A percentile compares a stretch with the other conserved stretches of the same genome.
These are phyloP conservation scores for Meteorus colon DNA, from an alignment of 2,888 invertebrate species.

Conservation along the genomic window DNA sequence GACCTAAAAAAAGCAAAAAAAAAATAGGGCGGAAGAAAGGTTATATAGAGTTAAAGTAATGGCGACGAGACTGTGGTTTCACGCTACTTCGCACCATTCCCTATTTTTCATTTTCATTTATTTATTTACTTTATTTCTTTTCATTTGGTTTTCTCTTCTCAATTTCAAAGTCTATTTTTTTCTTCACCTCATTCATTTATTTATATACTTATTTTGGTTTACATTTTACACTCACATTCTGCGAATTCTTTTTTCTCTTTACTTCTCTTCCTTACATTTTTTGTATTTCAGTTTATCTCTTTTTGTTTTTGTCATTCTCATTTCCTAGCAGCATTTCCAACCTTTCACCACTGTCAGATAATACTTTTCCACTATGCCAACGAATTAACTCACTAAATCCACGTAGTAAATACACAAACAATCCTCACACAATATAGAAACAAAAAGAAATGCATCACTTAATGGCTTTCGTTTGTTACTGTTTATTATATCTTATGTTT, in stretches of 20 bases:
- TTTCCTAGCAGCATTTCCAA: background rate
- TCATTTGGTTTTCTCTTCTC: background rate
- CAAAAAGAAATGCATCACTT: background rate
- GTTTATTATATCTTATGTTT: background rate
- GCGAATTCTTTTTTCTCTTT: too few relatives aligned
- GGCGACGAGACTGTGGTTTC: conserved; percentile 15
- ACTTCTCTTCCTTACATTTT: too few relatives aligned
- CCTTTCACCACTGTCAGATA: background rate
- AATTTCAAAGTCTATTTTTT: background rate
- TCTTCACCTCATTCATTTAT: background rate
- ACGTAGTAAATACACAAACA: background rate
- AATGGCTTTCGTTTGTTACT: background rate
- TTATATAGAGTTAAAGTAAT: conserved; percentile 18
- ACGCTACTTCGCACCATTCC: conserved; percentile 13
- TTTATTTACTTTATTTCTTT: conserved; percentile 20
- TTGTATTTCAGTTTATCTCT: too few relatives aligned
- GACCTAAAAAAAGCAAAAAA: background rate
- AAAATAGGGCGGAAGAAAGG: background rate
- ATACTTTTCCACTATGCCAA: background rate
- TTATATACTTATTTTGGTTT: background rate
- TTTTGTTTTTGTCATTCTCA: too few relatives aligned
- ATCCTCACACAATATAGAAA: background rate
- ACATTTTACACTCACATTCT: background rate
- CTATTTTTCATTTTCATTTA: background rate
- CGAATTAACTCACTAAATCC: background rate